Evolutionary conservation across 2,797 vertebrate species (phyloP).

Genomic region (Taeniopygia guttata): DNA sequence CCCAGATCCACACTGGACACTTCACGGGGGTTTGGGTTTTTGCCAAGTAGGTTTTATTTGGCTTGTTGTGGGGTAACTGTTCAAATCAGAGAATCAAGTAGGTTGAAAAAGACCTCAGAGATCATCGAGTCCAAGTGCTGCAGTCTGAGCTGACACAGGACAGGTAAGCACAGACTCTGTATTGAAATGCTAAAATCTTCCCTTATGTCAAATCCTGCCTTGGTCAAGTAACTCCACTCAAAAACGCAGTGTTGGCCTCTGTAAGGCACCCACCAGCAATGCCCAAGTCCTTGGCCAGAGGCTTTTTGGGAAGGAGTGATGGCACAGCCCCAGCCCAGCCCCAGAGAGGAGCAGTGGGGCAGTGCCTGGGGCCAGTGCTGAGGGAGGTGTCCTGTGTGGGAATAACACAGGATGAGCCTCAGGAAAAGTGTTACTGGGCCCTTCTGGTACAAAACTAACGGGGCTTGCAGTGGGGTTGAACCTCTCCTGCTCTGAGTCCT

Average conservation of each 20-base stretch:
- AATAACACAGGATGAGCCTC: fast-evolving
- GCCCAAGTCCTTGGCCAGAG: too few relatives aligned
- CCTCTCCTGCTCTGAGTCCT: neutral
- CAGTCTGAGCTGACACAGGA: neutral
- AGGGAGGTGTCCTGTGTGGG: neutral
- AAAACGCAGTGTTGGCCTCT: fast-evolving
- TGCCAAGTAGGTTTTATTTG: fast-evolving
- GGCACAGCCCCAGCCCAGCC: neutral
- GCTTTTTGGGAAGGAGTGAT: neutral
- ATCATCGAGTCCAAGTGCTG: fast-evolving
- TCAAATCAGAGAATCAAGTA: neutral
- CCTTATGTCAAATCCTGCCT: neutral
- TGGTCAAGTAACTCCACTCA: neutral
- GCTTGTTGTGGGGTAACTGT: neutral
- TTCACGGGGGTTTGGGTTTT: neutral
- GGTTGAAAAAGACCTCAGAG: neutral
- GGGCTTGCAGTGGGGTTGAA: neutral
- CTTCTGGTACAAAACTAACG: neutral
- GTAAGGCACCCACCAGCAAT: neutral
- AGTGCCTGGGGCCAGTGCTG: neutral
- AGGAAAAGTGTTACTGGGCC: neutral
- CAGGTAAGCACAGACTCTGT: neutral
- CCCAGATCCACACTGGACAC: fast-evolving
- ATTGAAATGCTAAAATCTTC: neutral
- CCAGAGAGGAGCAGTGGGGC: neutral